Base-by-base conservation (phyloP, 2,113 vertebrate genomes). In the Malaclemys terrapin region DNA sequence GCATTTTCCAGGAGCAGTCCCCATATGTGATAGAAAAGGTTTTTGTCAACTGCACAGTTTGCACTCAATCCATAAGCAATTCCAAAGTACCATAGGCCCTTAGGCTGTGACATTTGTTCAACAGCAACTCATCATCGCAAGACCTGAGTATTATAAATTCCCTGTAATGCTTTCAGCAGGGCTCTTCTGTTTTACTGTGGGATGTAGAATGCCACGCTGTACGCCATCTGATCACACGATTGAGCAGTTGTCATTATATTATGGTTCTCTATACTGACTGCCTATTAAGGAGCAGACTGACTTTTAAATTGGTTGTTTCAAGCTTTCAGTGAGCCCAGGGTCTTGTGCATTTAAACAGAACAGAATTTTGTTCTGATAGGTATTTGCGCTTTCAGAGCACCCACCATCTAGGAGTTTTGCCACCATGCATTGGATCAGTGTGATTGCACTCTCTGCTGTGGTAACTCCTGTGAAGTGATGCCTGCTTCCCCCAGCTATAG, bases 311-410 rank as follows among this genome's bases (percentile, higher is more conserved):
- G 38, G 56, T 38, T 50, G 29, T 75, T 80, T 38, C 54, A 54
- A 62, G 29, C 57, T 83, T 76, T 2, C 31, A 35, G 69, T 1
- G 14, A 0, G 3, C 45, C 31, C 8, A 10, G 1, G 62, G 54
- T 29, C n/a, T 49, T 42, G 80, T 89, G 62, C 52, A 9, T 5
- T 75, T 76, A 42, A 57, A 0, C 1, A 0, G 47, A 52, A 19
- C 9, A 8, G 1, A 1, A 5, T 0, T 0, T 0, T 5, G 38
- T 4, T 10, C 65, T 1, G 5, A 25, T 20, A 78, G 52, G 1
- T 24, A 4, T 20, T 27, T 50, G 79, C 22, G 13, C 8, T 45
- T 47, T 22, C 0, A 0, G 5, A 1, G 22, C 1, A n/a, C 7
- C 57, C 35, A 10, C 12, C 12, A 1, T 16, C n/a, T 6, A 1